phyloP scores from a whole-genome alignment of 2,113 vertebrate species.

The Xiphorhynchus elegans region DNA sequence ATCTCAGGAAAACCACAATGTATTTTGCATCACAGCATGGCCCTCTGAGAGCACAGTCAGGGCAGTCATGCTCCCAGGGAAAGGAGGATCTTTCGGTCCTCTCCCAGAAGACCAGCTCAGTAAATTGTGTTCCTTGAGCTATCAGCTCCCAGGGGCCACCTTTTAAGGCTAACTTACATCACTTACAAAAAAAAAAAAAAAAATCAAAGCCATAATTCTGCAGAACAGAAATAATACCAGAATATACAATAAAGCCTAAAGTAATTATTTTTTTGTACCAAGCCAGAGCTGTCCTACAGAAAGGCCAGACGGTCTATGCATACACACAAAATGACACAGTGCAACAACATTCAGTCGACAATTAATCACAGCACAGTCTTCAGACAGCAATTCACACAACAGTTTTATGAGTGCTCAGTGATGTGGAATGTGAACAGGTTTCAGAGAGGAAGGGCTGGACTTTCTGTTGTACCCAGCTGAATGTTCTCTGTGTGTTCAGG shows the following conservation, averaged over 20 bases:
- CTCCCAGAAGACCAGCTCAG: neutral
- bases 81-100: neutral
- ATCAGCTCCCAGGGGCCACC: neutral
- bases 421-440: slow-evolving; percentile 29
- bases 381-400: neutral
- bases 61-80: neutral
- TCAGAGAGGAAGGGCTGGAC: neutral
- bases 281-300: neutral
- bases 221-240: neutral
- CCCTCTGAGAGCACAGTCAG: neutral
- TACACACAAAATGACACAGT: neutral
- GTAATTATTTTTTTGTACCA: neutral
- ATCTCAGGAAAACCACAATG: neutral
- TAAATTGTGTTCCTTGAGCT: neutral
- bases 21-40: neutral
- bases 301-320: neutral
- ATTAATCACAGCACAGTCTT: neutral
- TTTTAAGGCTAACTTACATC: neutral
- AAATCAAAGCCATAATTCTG: neutral
- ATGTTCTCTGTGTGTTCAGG: neutral
- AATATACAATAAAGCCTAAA: neutral
- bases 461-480: neutral
- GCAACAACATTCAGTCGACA: neutral
- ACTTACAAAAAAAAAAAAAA: neutral
- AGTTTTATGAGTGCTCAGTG: neutral